These are phyloP conservation scores for Rotaria macrura DNA, from an alignment of 2,888 invertebrate species.

Conservation along the genomic window DNA sequence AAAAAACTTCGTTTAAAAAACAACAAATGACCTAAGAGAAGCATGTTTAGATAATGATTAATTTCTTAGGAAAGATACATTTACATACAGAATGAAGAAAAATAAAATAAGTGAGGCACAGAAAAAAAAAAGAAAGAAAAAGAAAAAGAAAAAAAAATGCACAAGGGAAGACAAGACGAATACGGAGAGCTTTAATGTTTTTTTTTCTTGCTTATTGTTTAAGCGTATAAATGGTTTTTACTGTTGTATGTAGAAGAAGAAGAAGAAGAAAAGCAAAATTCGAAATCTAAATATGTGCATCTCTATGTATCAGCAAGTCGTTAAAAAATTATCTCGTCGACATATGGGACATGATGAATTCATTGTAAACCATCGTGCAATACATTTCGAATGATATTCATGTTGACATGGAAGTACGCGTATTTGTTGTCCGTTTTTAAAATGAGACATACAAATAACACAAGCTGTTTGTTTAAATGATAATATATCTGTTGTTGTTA, in stretches of 20 bases:
- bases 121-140: not conserved
- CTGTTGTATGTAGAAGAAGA: not conserved
- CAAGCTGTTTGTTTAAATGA: slow-evolving; percentile 11
- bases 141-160: not conserved
- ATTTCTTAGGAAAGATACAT: not conserved
- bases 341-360: slow-evolving; percentile 1
- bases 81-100: not conserved
- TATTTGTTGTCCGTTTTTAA: not conserved
- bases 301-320: not conserved
- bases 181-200: not conserved
- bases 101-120: not conserved
- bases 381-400: slow-evolving; percentile 18
- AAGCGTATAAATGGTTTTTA: not conserved
- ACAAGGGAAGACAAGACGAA: not conserved
- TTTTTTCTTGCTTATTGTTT: not conserved
- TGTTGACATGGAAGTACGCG: not conserved
- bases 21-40: not conserved
- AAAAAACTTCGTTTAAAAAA: not conserved
- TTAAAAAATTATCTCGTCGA: slow-evolving; percentile 1
- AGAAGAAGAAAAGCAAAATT: not conserved
- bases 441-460: slow-evolving; percentile 10
- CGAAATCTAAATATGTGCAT: not conserved
- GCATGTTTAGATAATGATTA: not conserved
- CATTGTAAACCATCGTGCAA: not conserved
- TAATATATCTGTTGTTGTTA: not conserved